phyloP scores from a whole-genome alignment of 1,140 invertebrate species.

The Solen grandis region DNA sequence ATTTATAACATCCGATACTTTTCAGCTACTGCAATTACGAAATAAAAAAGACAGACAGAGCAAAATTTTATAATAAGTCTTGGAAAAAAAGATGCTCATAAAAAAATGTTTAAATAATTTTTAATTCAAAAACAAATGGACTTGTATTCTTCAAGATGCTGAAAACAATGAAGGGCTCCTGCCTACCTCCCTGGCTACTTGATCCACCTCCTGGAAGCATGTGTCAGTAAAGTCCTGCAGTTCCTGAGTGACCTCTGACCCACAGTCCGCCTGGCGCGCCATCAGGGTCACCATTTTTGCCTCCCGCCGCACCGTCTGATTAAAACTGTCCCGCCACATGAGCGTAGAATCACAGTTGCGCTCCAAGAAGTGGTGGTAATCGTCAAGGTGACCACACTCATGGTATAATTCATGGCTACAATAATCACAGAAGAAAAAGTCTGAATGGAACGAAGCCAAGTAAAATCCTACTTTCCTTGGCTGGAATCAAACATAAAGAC shows the following conservation, averaged over 20 bases:
- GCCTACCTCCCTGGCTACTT: conserved; percentile 37
- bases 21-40: too few species aligned
- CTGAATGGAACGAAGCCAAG: too few species aligned
- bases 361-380: conserved; percentile 36
- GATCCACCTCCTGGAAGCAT: background rate
- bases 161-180: too few species aligned
- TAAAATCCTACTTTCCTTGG: too few species aligned
- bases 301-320: conserved; percentile 34
- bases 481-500: too few species aligned
- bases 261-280: background rate
- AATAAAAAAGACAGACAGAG: too few species aligned
- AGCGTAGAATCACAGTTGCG: conserved; percentile 37
- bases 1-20: too few species aligned
- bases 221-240: conserved; percentile 16
- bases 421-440: background rate
- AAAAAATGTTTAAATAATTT: too few species aligned
- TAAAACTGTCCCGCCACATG: conserved; percentile 43
- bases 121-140: too few species aligned
- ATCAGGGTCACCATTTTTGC: conserved; percentile 29
- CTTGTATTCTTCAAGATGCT: too few species aligned
- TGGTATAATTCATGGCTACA: conserved; percentile 49
- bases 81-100: too few species aligned
- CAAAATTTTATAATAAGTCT: too few species aligned
- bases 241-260: conserved; percentile 16
- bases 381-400: conserved; percentile 46